phyloP scores from a whole-genome alignment of 2,113 vertebrate species.

The Pterocles burchelli region DNA sequence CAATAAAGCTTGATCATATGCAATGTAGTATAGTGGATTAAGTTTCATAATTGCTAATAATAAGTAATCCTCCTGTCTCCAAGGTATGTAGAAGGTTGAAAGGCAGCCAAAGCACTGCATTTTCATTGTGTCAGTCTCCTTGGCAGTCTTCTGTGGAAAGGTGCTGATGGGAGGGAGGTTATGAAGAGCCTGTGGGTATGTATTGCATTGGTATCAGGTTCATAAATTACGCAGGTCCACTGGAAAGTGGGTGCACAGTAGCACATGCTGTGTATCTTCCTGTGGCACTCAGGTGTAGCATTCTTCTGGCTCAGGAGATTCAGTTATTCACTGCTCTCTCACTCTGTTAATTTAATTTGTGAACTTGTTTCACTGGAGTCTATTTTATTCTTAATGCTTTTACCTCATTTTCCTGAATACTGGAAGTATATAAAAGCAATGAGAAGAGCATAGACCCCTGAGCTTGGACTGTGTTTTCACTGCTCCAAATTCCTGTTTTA shows the following conservation, averaged over 20 bases:
- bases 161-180: background rate
- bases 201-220: constrained; percentile 13
- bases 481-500: background rate
- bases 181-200: constrained; percentile 15
- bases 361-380: constrained; percentile 5
- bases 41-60: constrained; percentile 58
- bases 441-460: background rate
- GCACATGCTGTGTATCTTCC: background rate
- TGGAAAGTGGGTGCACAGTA: background rate
- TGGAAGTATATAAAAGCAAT: background rate
- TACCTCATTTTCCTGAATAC: background rate
- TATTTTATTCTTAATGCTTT: constrained; percentile 1
- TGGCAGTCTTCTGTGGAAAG: constrained; percentile 11
- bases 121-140: constrained; percentile 35
- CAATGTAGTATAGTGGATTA: constrained; percentile 23
- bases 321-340: background rate
- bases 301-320: constrained; percentile 9
- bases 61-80: constrained; percentile 48
- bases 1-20: constrained; percentile 32
- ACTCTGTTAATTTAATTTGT: constrained; percentile 15
- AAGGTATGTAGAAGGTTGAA: constrained; percentile 4
- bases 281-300: background rate
- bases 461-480: constrained; percentile 16
- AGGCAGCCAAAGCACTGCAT: constrained; percentile 39
- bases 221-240: background rate